These are phyloP conservation scores for Tiliqua scincoides DNA, from an alignment of 2,113 vertebrate genomes.

Conservation along the genomic window DNA sequence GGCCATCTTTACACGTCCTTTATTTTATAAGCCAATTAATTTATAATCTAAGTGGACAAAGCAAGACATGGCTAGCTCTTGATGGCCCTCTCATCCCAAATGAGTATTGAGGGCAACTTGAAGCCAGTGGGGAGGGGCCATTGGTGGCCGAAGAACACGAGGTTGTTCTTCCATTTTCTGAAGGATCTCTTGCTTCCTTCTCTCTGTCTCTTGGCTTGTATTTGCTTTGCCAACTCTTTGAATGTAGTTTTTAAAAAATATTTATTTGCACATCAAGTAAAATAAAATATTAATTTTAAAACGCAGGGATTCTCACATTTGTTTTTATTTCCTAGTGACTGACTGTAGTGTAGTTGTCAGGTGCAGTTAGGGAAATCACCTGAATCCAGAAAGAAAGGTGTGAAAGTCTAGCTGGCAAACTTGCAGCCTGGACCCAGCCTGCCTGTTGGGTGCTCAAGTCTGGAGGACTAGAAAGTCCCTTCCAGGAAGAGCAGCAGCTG, in stretches of 20 bases:
- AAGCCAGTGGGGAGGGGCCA: neutral
- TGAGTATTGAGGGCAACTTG: neutral
- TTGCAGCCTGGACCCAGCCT: too few species aligned
- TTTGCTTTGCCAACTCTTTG: slow-evolving; percentile 79
- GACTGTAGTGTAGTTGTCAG: neutral
- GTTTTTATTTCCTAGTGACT: neutral
- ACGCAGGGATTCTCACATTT: neutral
- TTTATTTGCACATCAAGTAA: slow-evolving; percentile 86
- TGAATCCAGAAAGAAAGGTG: too few species aligned
- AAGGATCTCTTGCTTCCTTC: slow-evolving; percentile 68
- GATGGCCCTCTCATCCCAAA: neutral
- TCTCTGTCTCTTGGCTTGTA: slow-evolving; percentile 58
- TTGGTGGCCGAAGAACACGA: slow-evolving; percentile 17
- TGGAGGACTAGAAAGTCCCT: too few species aligned
- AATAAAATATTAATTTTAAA: slow-evolving; percentile 75
- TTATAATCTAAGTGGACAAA: slow-evolving; percentile 41
- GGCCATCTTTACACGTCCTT: slow-evolving; percentile 8
- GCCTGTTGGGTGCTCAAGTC: too few species aligned
- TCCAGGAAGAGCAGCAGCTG: too few species aligned
- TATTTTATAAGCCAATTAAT: slow-evolving; percentile 69
- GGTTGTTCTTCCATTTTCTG: slow-evolving; percentile 52
- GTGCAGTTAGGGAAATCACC: too few species aligned
- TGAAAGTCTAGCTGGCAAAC: too few species aligned
- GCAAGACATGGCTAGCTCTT: slow-evolving; percentile 9
- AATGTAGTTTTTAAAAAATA: slow-evolving; percentile 80